Base-by-base conservation (phyloP, 2,888 invertebrate genomes). In the Harmothoe impar region DNA sequence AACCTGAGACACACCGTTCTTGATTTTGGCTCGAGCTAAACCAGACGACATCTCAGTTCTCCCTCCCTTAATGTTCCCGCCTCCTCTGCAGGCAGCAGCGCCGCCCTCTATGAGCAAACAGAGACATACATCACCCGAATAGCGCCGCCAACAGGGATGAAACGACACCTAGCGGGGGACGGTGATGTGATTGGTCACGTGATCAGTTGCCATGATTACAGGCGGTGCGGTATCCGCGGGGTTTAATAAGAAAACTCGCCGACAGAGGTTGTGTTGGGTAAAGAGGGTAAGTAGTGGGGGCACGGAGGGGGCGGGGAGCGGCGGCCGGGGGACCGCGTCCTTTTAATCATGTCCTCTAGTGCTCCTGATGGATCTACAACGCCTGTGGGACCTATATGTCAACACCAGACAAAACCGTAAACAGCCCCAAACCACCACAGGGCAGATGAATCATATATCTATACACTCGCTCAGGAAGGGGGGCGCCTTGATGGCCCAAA, bases 121-220 rank as follows among this genome's bases (percentile, higher is more conserved):
- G 29, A 72, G 20, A 72, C 72, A 72, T 72, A 72, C 72, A 72
- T 29, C 72, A 72, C 72, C 72, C 72, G 25, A 15, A 5, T 15
- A 25, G 72, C 5, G 72, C n/a, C 29, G 72, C 29, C 72, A 25
- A 23, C 29, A 15, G n/a, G 31, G 72, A 72, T 72, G 72, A 72
- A 72, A 72, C 72, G 72, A 23, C 72, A 72, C 72, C 72, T 72
- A 7, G 5, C 72, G 29, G 72, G 29, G 1, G 62, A n/a, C 23
- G 72, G 20, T 72, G 72, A 72, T 72, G 72, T 29, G 72, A 72
- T 72, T 72, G 72, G 72, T 29, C 72, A 72, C 29, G 72, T 72
- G 72, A 72, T 72, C 25, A 25, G 72, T 29, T 25, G 25, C 43
- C 72, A 25, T 72, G 72, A 72, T 72, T 72, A 72, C 72, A 72